Evolutionary conservation across 1,140 invertebrate species (phyloP), one percentile per base, ranked within the genome.

Genomic region (Micrasema minimum): DNA sequence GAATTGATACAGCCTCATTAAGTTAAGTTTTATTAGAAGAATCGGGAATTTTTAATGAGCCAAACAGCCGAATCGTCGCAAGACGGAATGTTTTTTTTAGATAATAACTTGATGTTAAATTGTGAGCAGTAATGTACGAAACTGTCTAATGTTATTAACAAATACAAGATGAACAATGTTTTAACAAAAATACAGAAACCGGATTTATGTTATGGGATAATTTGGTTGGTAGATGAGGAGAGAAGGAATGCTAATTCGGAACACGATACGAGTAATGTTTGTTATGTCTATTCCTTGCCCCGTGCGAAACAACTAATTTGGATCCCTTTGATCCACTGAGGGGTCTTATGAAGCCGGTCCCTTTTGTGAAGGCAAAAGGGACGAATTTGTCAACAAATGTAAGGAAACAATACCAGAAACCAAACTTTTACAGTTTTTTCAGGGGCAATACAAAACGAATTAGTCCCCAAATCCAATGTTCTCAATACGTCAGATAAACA

Each of bases 291-390:
- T 7, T 31, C 7, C 26, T 2, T 31, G 26, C 26, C 10, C 55
- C 0, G 51, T 18, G 55, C 37, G 37, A 59, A 41, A 59, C 35
- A 35, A 59, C 55, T 59, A 59, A 59, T 59, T 59, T 59, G 55
- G 35, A 35, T 20, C 37, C 55, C 55, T 59, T 59, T 59, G 55
- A 59, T 59, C 55, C 55, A 38, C 9, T 22, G 18, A 18, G 55
- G 31, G 31, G 6, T 1, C 51, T 16, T 11, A 22, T 9, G 20
- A 22, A 12, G 23, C 23, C 50, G 50, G 50, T n/a, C 20, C 50
- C 12, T 48, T 31, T 22, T 35, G 23, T 14, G 0, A 31, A n/a
- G 50, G 50, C 11, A 16, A 59, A n/a, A 59, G 38, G 20, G 59
- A 12, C 0, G 18, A 18, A 41, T 20, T 23, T 64, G 59, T 46